Base-by-base conservation (phyloP, 1,140 invertebrate genomes). In the Leptoteleia sp. region DNA sequence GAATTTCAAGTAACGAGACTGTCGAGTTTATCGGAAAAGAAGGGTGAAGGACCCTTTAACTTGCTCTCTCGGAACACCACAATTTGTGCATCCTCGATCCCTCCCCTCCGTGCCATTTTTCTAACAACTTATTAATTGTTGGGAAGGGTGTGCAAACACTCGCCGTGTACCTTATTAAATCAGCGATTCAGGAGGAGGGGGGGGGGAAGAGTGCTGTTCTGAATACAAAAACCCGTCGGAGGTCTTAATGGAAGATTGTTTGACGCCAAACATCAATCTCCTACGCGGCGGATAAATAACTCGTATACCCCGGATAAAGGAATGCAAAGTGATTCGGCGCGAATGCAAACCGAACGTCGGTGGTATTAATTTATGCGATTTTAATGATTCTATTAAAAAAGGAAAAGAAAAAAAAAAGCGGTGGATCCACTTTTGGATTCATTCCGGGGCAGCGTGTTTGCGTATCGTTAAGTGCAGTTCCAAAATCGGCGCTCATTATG, bases 1-100 rank as follows among this genome's bases (percentile, higher is more conserved):
- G 83, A 84, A 85, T 85, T 85, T 85, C 82, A 85, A 85, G 79
- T 82, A 78, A 75, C 57, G 76, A 68, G 50, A 68, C 54, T 47
- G 62, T 29, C 45, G 70, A 72, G 54, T 65, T 76, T 45, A 50
- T 57, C 43, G 80, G 16, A 33, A 65, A 57, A 50, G 79, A 76
- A 45, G 79, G 71, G 70, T 65, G 67, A 52, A 73, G 76, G 59
- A 71, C 59, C 76, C 68, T 57, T 78, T 71, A 47, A 40, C 55
- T 55, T 13, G 45, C 54, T 61, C 54, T 61, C 29, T 59, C 52
- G 40, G 65, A 50, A 65, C 72, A 55, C 52, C 47, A 37, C 61
- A 55, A 64, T 72, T 79, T 68, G 61, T 61, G 35, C 65, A 72
- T 77, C 59, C 55, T 37, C 27, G 38, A 35, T 52, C 13, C 12